Conservation (phyloP, 2,113 vertebrate species). For the Sceloporus tristichus region DNA sequence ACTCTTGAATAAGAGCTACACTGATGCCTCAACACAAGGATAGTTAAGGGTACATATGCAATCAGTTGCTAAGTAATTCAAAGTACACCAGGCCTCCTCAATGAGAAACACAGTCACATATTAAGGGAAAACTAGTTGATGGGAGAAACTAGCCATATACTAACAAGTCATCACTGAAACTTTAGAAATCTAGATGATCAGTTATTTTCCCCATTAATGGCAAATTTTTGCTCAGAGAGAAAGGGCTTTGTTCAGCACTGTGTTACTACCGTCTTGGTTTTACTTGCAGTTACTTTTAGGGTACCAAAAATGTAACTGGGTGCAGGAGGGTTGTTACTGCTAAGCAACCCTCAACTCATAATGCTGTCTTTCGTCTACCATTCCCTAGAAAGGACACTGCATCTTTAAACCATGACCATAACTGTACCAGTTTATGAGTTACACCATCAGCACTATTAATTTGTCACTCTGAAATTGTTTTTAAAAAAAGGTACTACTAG, state of each 20-base stretch:
- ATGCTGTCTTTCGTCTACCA: slow-evolving; percentile 65
- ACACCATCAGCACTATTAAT: slow-evolving; percentile 75
- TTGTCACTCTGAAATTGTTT: slow-evolving; percentile 76
- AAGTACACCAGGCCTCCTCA: background rate
- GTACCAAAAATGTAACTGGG: slow-evolving; percentile 24
- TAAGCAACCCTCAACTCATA: slow-evolving; percentile 56
- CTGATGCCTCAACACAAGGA: slow-evolving; percentile 21
- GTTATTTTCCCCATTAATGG: background rate
- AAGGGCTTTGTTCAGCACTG: background rate
- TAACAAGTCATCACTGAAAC: background rate
- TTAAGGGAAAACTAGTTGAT: background rate
- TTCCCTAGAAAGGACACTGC: slow-evolving; percentile 77
- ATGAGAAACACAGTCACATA: background rate
- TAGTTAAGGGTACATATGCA: slow-evolving; percentile 37
- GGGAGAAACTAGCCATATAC: background rate
- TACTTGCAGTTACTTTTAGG: background rate
- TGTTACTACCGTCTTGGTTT: background rate
- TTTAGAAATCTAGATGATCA: background rate
- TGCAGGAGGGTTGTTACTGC: slow-evolving; percentile 24
- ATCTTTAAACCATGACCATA: slow-evolving; percentile 70
- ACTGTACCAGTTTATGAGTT: slow-evolving; percentile 71
- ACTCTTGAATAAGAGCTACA: slow-evolving; percentile 21
- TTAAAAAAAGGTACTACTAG: slow-evolving; percentile 88
- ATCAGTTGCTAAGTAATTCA: slow-evolving; percentile 21
- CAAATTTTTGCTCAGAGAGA: slow-evolving; percentile 2